A percentile compares a stretch with the other conserved stretches of the same genome.
phyloP scores from a whole-genome alignment of 92 coral and sea anemone genomes.

The Epizoanthus rinbou region DNA sequence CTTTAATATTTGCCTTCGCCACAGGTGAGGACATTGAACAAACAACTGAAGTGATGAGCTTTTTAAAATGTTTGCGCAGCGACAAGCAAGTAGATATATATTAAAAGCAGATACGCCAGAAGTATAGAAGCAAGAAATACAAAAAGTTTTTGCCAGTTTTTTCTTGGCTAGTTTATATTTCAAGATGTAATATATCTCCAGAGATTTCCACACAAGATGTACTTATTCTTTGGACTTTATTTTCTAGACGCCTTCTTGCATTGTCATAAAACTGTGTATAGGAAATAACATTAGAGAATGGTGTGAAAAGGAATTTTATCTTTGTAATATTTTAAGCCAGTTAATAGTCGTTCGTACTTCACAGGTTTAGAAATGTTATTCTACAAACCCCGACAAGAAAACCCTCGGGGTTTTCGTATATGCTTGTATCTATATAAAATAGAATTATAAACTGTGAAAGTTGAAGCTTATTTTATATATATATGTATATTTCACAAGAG shows the following conservation, averaged over 20 bases:
- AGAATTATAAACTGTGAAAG: background rate
- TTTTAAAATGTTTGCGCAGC: slow-evolving; percentile 8
- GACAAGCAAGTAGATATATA: slow-evolving; percentile 9
- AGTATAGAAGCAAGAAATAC: background rate
- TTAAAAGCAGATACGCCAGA: background rate
- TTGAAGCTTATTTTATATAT: background rate
- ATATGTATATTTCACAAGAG: background rate
- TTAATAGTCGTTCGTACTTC: background rate
- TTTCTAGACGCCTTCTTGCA: background rate
- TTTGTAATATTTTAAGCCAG: slow-evolving; percentile 11
- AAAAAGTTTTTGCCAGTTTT: background rate
- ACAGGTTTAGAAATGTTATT: slow-evolving; percentile 15
- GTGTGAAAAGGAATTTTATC: slow-evolving; percentile 31
- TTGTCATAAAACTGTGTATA: background rate
- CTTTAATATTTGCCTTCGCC: slow-evolving; percentile 25
- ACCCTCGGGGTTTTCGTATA: background rate
- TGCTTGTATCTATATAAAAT: background rate
- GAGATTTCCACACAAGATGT: background rate
- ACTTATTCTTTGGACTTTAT: background rate
- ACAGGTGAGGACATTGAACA: slow-evolving; percentile 26
- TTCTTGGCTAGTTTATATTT: background rate
- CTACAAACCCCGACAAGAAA: slow-evolving; percentile 15
- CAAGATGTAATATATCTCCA: background rate
- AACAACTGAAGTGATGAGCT: slow-evolving; percentile 18
- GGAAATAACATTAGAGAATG: background rate